Evolutionary conservation across 2,113 vertebrate genomes (phyloP), one percentile per base, ranked within the genome.

Genomic region (Cyprinodon brontotheroides): DNA sequence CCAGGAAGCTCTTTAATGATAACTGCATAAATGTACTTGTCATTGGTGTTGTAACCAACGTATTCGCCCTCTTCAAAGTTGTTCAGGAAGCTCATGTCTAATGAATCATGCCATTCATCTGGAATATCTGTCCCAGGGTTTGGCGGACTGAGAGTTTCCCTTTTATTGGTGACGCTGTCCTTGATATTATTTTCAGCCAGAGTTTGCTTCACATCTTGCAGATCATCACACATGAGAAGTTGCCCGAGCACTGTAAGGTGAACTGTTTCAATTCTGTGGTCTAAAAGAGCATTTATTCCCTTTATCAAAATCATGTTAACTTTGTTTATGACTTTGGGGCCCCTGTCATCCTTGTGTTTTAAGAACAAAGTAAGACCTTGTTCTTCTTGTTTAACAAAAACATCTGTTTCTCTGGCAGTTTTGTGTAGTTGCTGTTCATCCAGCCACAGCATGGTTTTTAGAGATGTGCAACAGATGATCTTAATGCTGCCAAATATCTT

Each of bases 41-140:
- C 20, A 37, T 81, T 64, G 1, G 40, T 76, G 4, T 78, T 73
- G 71, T 92, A 96, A 50, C 92, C 94, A 68, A 95, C 93, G 81
- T 93, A 95, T 53, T 96, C 95, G 12, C 88, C 93, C 61, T 85
- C 89, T 80, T 92, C 89, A 86, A 94, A 95, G 81, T 91, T 93
- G 80, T 95, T 94, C 13, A 94, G 73, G 38, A 93, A 72, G 71
- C 78, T 87, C 94, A 95, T 95, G 63, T 95, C 93, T 65, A 96
- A 85, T 39, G 71, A 87, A 75, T 96, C 94, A 14, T 92, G 80
- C 93, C 94, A 95, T 84, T 94, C 94, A 43, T 91, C 80, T 70
- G 93, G 92, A 77, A 95, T 89, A 0, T 72, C 79, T 70, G 89
- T 91, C 60, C 95, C 94, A 41, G 93, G 89, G 2, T 68, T 63